Evolutionary conservation across 2,888 invertebrate species (phyloP), one percentile per base, ranked within the genome.

Genomic region (Rugalucina vietnamica): DNA sequence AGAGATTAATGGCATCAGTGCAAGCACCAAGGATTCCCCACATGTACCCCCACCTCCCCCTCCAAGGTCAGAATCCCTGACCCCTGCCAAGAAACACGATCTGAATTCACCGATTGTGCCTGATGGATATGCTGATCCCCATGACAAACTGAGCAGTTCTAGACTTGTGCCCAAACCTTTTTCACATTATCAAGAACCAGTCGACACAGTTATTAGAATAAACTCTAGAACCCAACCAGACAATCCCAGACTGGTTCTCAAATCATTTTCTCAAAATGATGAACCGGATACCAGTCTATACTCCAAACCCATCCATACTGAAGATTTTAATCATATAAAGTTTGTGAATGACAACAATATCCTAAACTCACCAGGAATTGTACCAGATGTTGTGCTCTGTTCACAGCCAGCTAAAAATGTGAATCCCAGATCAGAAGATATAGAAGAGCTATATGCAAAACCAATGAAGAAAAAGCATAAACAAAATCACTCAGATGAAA

Each of bases 361-460:
- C n/a, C n/a, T n/a, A n/a, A n/a, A n/a, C n/a, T n/a, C n/a, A n/a
- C n/a, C n/a, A n/a, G n/a, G 43, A 12, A 43, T 43, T 8, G 43
- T 43, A 8, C 43, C 43, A n/a, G n/a, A 54, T 54, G 24, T 21
- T 14, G 57, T 21, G 12, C n/a, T 27, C 8, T 57, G n/a, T 27
- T 57, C 57, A 10, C 29, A 27, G 29, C 57, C 57, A 57, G 3
- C 24, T 27, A 57, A 57, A 27, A 3, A 12, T 2, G 2, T 57
- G 10, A 57, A 2, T 57, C 57, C 57, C 10, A 27, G 24, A 27
- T 27, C 57, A 73, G 84, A 84, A 43, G 80, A 87, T 32, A 24
- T 87, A 21, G 87, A 87, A 72, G 83, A 83, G 70, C 43, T 87
- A 74, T 87, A 87, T 81, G 84, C 87, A 5, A 87, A 87, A 81